Evolutionary conservation across 1,140 invertebrate genomes (phyloP).

Genomic region (Trypoxylus dichotomus): DNA sequence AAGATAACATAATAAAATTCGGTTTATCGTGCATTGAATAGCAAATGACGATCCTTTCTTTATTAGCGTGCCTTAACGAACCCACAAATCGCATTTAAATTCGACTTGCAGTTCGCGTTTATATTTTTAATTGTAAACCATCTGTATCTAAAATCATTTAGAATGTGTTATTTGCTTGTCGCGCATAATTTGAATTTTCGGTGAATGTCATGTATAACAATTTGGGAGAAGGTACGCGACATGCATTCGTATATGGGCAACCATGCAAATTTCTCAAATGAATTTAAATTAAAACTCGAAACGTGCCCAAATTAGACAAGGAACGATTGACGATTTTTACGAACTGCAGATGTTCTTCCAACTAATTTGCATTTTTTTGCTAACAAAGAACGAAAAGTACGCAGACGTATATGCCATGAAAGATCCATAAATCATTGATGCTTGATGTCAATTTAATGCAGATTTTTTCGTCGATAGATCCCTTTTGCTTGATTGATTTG

Average conservation of each 20-base stretch:
- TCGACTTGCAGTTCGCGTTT: not conserved
- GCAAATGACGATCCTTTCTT: not conserved
- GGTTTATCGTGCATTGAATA: not conserved
- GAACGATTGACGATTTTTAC: not conserved
- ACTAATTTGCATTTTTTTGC: not conserved
- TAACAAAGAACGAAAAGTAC: not conserved
- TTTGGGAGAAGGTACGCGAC: not conserved
- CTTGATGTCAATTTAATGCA: not conserved
- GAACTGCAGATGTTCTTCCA: not conserved
- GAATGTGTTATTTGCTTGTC: not conserved
- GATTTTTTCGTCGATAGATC: too few relatives aligned
- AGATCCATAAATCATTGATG: not conserved
- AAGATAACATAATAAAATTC: constrained; percentile 4
- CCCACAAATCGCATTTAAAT: not conserved
- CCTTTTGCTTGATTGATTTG: too few relatives aligned
- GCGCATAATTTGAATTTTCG: not conserved
- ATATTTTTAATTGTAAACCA: constrained; percentile 1
- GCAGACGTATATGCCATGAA: not conserved
- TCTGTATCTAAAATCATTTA: not conserved
- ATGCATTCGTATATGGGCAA: not conserved
- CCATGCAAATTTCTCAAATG: constrained; percentile 2
- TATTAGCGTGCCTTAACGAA: not conserved
- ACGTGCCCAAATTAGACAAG: not conserved
- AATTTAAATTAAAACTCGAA: not conserved
- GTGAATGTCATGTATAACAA: not conserved